phyloP scores from a whole-genome alignment of 1,140 invertebrate species.

The Hypothenemus hampei region DNA sequence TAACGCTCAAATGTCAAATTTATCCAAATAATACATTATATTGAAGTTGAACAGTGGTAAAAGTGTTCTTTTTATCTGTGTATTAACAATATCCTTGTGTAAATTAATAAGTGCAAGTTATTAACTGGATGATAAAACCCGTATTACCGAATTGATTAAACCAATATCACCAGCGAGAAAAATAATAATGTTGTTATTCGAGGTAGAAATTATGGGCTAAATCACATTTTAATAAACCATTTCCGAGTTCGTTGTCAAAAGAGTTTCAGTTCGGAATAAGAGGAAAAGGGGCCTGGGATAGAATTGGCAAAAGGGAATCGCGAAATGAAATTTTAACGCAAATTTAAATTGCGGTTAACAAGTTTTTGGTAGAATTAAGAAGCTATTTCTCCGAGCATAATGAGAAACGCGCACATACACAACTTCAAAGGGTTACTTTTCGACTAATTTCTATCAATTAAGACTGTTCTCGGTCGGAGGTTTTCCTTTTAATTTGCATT shows the following conservation, averaged over 20 bases:
- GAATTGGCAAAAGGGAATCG: conserved; percentile 12
- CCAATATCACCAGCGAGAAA: too few relatives aligned
- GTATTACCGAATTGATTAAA: too few relatives aligned
- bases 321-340: conserved; percentile 25
- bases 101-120: too few relatives aligned
- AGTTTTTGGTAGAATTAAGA: conserved; percentile 27
- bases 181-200: too few relatives aligned
- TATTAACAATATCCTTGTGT: too few relatives aligned
- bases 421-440: conserved; percentile 23
- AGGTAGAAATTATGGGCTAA: too few relatives aligned
- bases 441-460: conserved; percentile 26
- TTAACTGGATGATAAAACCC: too few relatives aligned
- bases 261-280: conserved; percentile 15
- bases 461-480: not conserved
- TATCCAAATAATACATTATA: too few relatives aligned
- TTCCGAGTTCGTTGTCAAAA: conserved; percentile 24
- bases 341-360: conserved; percentile 30
- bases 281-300: conserved; percentile 2
- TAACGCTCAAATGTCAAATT: too few relatives aligned
- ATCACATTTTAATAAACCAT: conserved; percentile 28
- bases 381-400: conserved; percentile 25
- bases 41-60: too few relatives aligned
- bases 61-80: too few relatives aligned
- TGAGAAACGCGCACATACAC: conserved; percentile 19
- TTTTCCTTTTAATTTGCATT: not conserved